phyloP scores from a whole-genome alignment of 1,140 invertebrate species.

The Listronotus bonariensis region DNA sequence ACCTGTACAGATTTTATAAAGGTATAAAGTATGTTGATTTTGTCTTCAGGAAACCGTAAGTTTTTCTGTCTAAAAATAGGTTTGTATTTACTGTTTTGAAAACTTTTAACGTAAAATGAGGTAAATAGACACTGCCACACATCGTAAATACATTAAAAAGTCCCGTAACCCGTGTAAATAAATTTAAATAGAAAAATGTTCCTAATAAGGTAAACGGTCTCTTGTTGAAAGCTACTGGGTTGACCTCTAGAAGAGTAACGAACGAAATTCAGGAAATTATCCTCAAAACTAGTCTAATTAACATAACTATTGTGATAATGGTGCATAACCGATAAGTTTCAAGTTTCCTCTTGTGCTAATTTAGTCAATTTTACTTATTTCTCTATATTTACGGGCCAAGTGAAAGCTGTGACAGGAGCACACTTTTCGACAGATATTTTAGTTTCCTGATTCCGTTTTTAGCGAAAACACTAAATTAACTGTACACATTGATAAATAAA shows the following conservation, averaged over 20 bases:
- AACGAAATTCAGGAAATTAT: slow-evolving; percentile 7
- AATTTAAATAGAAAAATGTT: slow-evolving; percentile 40
- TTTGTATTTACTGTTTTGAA: not conserved
- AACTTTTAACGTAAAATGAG: not conserved
- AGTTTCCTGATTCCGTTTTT: slow-evolving; percentile 12
- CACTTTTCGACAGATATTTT: slow-evolving; percentile 40
- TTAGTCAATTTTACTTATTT: slow-evolving; percentile 44
- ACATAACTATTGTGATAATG: slow-evolving; percentile 14
- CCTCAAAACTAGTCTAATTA: slow-evolving; percentile 1
- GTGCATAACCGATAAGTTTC: slow-evolving; percentile 23
- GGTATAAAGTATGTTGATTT: slow-evolving; percentile 7
- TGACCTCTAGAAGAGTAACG: slow-evolving; percentile 44
- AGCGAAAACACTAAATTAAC: slow-evolving; percentile 17
- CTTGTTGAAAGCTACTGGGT: slow-evolving; percentile 35
- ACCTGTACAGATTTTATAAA: slow-evolving; percentile 25
- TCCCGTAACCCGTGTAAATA: slow-evolving; percentile 18
- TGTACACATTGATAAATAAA: slow-evolving; percentile 29
- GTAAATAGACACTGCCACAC: slow-evolving; percentile 2
- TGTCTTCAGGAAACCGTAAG: slow-evolving; percentile 8
- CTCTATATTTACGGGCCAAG: slow-evolving; percentile 47
- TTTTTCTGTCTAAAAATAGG: slow-evolving; percentile 1
- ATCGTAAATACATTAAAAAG: slow-evolving; percentile 5
- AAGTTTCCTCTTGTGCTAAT: slow-evolving; percentile 35
- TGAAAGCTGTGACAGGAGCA: slow-evolving; percentile 50
- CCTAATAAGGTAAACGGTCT: slow-evolving; percentile 49